These are phyloP conservation scores for Ameiurus melas DNA, from an alignment of 2,113 vertebrate genomes.

Conservation along the genomic window DNA sequence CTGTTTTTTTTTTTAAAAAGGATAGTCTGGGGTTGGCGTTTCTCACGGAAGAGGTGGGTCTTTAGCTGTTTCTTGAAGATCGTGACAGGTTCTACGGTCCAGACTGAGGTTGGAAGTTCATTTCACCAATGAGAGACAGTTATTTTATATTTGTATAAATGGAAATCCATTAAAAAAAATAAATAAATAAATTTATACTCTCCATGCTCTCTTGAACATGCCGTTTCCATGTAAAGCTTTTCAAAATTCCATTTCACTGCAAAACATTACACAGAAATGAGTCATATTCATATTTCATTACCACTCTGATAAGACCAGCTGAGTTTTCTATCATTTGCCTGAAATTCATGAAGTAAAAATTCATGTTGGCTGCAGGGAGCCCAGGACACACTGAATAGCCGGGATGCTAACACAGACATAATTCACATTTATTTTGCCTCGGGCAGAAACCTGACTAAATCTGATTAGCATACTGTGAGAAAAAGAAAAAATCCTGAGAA, in stretches of 20 bases:
- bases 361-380: background rate
- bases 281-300: slow-evolving; percentile 43
- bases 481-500: background rate
- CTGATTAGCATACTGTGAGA: slow-evolving; percentile 13
- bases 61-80: too few relatives aligned
- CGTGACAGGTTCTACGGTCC: too few relatives aligned
- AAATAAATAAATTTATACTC: too few relatives aligned
- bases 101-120: too few relatives aligned
- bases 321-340: slow-evolving; percentile 37
- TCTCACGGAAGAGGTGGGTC: too few relatives aligned
- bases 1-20: too few relatives aligned
- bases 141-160: background rate
- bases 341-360: slow-evolving; percentile 44
- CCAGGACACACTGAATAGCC: slow-evolving; percentile 9
- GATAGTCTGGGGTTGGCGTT: too few relatives aligned
- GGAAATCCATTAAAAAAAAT: background rate
- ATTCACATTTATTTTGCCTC: slow-evolving; percentile 38
- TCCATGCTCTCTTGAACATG: background rate
- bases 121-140: too few relatives aligned
- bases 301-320: slow-evolving; percentile 33
- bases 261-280: slow-evolving; percentile 27
- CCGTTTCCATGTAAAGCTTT: background rate
- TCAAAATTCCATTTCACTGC: slow-evolving; percentile 4
- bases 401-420: background rate
- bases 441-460: slow-evolving; percentile 2